Evolutionary conservation across 30 jellyfish, hydroid and myxozoan species (phyloP).

Genomic region (Cassiopea andromeda): DNA sequence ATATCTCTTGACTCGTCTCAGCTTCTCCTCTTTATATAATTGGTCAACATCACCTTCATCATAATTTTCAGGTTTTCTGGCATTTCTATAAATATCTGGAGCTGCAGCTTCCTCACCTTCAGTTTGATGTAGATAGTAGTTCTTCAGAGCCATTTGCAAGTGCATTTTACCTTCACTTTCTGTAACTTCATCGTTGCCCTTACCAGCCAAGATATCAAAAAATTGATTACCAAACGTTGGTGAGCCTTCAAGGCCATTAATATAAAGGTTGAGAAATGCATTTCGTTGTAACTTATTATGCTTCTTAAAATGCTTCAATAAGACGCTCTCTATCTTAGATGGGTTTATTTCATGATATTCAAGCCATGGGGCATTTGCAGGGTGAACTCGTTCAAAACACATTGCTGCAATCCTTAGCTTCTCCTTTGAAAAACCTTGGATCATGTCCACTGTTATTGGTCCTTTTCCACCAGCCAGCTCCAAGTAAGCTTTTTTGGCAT

Average conservation of each 20-base stretch:
- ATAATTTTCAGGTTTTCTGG: constrained; percentile 41
- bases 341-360: constrained; percentile 49
- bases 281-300: constrained; percentile 33
- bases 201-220: constrained; percentile 66
- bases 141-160: constrained; percentile 27
- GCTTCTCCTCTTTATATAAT: neutral
- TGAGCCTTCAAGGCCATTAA: constrained; percentile 68
- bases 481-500: constrained; percentile 28
- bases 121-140: constrained; percentile 46
- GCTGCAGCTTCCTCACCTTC: constrained; percentile 71
- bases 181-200: constrained; percentile 30
- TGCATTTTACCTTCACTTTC: constrained; percentile 17
- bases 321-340: neutral
- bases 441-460: constrained; percentile 27
- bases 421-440: constrained; percentile 30
- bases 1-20: constrained; percentile 25
- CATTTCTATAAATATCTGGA: constrained; percentile 35
- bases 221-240: constrained; percentile 60
- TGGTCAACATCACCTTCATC: constrained; percentile 66
- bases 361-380: constrained; percentile 63
- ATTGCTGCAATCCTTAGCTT: constrained; percentile 58
- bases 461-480: constrained; percentile 37
- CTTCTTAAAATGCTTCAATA: constrained; percentile 32
- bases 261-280: constrained; percentile 46
- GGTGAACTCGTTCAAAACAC: constrained; percentile 68